Evolutionary conservation across 2,888 invertebrate species (phyloP), one percentile per base, ranked within the genome.

Genomic region (Hemistola chrysoprasaria): DNA sequence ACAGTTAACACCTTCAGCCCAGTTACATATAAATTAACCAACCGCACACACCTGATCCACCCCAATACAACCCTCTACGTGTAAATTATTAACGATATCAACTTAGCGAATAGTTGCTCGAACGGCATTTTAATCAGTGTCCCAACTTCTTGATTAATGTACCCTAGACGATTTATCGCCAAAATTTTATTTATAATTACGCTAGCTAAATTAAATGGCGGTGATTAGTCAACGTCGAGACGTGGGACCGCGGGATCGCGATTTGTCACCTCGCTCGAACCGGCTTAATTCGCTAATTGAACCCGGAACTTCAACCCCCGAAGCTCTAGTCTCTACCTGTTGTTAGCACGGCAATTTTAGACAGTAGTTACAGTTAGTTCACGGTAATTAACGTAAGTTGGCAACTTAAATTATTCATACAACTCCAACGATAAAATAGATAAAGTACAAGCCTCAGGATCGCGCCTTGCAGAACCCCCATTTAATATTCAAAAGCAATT

Each of bases 111-210:
- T 90, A 90, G 89, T 90, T 89, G 65, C 74, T 66, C 71, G 79
- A 86, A 88, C 86, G 81, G 85, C 78, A 82, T 90, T 90, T 90
- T 90, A 90, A 90, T 90, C 90, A 90, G 88, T 86, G 90, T 90
- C 90, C 78, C 80, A 90, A 90, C 85, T 90, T 90, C 87, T 88
- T 90, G 90, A 90, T 90, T 89, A 89, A 90, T 89, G 87, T 75
- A 68, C 79, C 76, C 78, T 71, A 71, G 56, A 50, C 74, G 87
- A 87, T 87, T 88, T 88, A 88, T 86, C 76, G 88, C 75, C 71
- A 72, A 87, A 88, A 87, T 87, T 88, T 88, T 88, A 87, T 87
- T 87, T 87, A 87, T 88, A 88, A 88, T 88, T 87, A 86, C 82
- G 71, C 77, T 65, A 71, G 73, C 81, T 76, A 84, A 86, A 86